Conservation (phyloP, 2,888 invertebrate species). For the Lepidochitona cinerea region DNA sequence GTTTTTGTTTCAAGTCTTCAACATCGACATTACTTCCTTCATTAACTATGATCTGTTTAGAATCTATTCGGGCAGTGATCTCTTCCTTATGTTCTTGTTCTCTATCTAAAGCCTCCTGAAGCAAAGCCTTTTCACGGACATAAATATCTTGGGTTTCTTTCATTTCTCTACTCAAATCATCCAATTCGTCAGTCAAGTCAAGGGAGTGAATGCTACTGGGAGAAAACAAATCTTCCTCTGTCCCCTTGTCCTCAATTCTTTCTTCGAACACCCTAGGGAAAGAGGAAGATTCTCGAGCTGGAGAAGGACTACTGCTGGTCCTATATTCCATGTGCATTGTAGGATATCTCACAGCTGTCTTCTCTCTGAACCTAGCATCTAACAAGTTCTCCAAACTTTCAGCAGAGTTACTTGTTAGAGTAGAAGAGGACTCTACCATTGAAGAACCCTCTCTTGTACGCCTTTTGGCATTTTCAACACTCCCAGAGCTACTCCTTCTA, state of each 20-base stretch:
- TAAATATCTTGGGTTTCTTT: constrained; percentile 54
- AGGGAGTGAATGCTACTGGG: constrained; percentile 36
- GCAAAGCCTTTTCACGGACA: constrained; percentile 51
- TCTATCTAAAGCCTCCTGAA: constrained; percentile 53
- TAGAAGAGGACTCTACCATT: neutral
- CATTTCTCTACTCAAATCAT: constrained; percentile 44
- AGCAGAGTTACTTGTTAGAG: neutral
- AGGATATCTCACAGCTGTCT: neutral
- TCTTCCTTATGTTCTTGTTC: constrained; percentile 35
- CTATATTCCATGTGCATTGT: neutral
- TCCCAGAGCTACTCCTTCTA: neutral
- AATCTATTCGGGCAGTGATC: constrained; percentile 11
- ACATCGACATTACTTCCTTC: constrained; percentile 14
- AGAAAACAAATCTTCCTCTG: neutral
- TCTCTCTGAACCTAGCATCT: constrained; percentile 1
- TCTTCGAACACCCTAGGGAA: neutral
- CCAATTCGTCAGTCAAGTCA: constrained; percentile 55
- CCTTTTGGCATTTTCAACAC: neutral
- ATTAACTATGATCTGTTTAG: constrained; percentile 18
- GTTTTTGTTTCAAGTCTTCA: constrained; percentile 40
- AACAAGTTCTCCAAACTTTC: neutral
- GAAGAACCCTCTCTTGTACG: neutral
- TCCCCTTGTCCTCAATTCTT: neutral
- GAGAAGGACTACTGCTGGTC: neutral
- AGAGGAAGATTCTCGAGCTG: neutral